Base-by-base conservation (phyloP, 1,140 invertebrate genomes). In the Nomia melanderi region DNA sequence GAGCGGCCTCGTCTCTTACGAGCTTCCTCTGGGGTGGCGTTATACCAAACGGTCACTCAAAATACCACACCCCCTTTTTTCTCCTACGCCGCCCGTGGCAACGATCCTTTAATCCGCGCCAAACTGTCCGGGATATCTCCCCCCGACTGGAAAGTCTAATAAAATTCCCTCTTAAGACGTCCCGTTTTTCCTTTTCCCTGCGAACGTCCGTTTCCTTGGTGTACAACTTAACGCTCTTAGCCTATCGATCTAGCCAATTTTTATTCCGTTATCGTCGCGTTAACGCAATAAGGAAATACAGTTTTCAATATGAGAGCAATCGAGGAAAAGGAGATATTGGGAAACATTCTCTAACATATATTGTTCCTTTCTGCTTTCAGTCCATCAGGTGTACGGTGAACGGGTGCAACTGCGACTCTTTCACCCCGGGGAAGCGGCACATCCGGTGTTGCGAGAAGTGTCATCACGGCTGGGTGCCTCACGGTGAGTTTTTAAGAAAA, bases 391-490 rank as follows among this genome's bases (percentile, higher is more conserved):
- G 96, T 87, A 96, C 96, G 6, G 92, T 95, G 6, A 95, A 93
- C 47, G 94, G 93, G 78, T 96, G 96, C 86, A 90, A 93, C 62
- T 96, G 96, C 88, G 95, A 96, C 62, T 96, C 95, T 78, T 96
- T 96, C 90, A 93, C 94, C n/a, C 95, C 96, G 14, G 95, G 95
- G 50, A 96, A 96, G 88, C 88, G 93, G 62, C 93, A 95, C 84
- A 93, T 96, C 33, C 93, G 96, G 23, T 94, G 94, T 85, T 96
- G 96, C 92, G 95, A 95, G 79, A 94, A 93, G 56, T 96, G 96
- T 87, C 95, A 94, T 82, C 96, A 96, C 88, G 95, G 95, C 66
- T 96, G 96, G 95, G 95, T 96, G 60, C 94, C 95, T 72, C 96
- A 96, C 90, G 96, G 96, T 96, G 91, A 96, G 95, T 92, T 54